A percentile compares a stretch with the other conserved stretches of the same genome.
Evolutionary conservation across 2,113 vertebrate genomes (phyloP).

Genomic region (Corapipo altera): DNA sequence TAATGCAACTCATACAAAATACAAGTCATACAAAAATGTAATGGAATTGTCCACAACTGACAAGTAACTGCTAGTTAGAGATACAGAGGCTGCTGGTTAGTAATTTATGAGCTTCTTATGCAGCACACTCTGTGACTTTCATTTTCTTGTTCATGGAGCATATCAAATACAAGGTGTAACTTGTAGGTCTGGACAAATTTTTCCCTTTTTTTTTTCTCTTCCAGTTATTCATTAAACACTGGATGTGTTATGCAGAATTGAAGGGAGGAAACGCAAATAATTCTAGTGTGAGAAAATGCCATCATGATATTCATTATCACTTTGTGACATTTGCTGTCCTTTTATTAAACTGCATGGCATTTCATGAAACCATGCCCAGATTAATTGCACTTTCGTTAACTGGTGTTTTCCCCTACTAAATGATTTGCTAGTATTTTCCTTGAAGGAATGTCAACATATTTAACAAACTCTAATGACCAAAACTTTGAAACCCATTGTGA

Average conservation of each 20-base stretch:
- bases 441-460: not conserved
- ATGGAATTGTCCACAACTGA: not conserved
- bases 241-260: not conserved
- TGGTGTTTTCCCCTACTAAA: not conserved
- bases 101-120: conserved; percentile 24
- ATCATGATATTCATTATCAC: conserved; percentile 1
- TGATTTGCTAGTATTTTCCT: not conserved
- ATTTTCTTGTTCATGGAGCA: conserved; percentile 12
- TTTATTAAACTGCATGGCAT: conserved; percentile 16
- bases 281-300: conserved; percentile 1
- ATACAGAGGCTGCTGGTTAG: conserved; percentile 15
- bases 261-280: not conserved
- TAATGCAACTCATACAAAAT: not conserved
- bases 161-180: not conserved
- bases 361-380: conserved; percentile 2
- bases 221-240: not conserved
- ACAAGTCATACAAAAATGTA: not conserved
- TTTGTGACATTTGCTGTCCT: conserved; percentile 33
- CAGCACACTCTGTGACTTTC: not conserved
- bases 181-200: not conserved
- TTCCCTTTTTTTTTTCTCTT: not conserved
- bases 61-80: not conserved
- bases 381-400: conserved; percentile 20
- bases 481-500: not conserved
- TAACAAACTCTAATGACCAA: not conserved